Evolutionary conservation across 2,113 vertebrate species (phyloP), one percentile per base, ranked within the genome.

Genomic region (Excalfactoria chinensis): DNA sequence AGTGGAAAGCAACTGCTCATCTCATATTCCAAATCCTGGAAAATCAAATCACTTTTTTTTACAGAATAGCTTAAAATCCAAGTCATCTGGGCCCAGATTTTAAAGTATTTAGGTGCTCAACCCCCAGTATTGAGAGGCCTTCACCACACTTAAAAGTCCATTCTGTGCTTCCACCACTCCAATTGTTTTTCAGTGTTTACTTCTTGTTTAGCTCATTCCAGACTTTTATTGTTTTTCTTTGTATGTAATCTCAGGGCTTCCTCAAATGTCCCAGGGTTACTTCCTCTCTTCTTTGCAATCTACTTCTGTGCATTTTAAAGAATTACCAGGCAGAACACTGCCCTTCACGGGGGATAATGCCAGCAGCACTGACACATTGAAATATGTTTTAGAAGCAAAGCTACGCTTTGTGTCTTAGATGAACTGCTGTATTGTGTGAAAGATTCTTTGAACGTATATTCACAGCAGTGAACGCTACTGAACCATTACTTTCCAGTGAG

Each of bases 391-490:
- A 44, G 23, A 51, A 43, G 13, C 8, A 2, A 90, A 69, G 37
- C 18, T 10, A 15, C 2, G 1, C 11, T 16, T 30, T 64, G 9
- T 6, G 0, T 15, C 26, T 75, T 11, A 28, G n/a, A 13, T 60
- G 40, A 64, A 10, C 22, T 11, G 5, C 6, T 9, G 9, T 79
- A 1, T 20, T 62, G 19, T 63, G 41, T 37, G 16, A 70, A 75
- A 37, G 22, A 35, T 32, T 60, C 26, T 49, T 41, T 18, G 30
- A 48, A 37, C 7, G 5, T 6, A 23, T 9, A n/a, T 5, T 73
- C 28, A 34, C 21, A 35, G 28, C n/a, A 85, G 16, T 56, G 19
- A 66, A 18, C 11, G 6, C 19, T 26, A 28, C 9, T 55, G 19
- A 3, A 1, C 19, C 28, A 46, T 51, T 60, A 15, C 21, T 16